phyloP scores from a whole-genome alignment of 2,888 invertebrate species.

The Clistopyga incitator region DNA sequence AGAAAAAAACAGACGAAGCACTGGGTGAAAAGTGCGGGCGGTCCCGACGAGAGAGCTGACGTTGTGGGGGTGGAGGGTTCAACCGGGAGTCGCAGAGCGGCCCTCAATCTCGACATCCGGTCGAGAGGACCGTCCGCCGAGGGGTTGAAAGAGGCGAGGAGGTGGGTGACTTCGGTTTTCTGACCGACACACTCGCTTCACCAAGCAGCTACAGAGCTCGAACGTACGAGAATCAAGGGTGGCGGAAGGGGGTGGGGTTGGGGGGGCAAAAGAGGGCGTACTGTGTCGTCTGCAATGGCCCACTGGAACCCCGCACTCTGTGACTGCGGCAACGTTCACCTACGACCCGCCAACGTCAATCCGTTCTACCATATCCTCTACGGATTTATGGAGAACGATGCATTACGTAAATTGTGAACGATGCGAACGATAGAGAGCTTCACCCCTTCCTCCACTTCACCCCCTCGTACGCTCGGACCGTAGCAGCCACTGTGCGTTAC shows the following conservation, averaged over 20 bases:
- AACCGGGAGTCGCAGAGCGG: conserved; percentile 20
- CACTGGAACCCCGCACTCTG: not conserved
- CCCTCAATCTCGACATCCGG: conserved; percentile 49
- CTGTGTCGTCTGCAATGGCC: conserved; percentile 52
- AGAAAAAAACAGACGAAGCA: conserved; percentile 38
- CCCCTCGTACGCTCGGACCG: conserved; percentile 14
- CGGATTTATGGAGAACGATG: conserved; percentile 78
- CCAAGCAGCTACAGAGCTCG: conserved; percentile 15
- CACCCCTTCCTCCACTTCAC: not conserved
- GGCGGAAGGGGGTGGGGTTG: not conserved
- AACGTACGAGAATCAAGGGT: conserved; percentile 11
- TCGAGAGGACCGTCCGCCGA: not conserved
- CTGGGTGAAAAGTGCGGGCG: conserved; percentile 53
- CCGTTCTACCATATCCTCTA: conserved; percentile 65
- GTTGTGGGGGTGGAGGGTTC: conserved; percentile 17
- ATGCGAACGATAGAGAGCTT: conserved; percentile 70
- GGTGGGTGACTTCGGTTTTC: conserved; percentile 51
- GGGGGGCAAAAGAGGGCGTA: not conserved
- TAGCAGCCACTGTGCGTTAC: conserved; percentile 21
- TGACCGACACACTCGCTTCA: conserved; percentile 21
- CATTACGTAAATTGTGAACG: conserved; percentile 79
- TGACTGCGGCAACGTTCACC: conserved; percentile 47
- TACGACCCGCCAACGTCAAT: conserved; percentile 73
- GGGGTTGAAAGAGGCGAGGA: not conserved
- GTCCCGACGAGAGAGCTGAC: conserved; percentile 26